Evolutionary conservation across 2,888 invertebrate species (phyloP).

Genomic region (Dynastes grantii): DNA sequence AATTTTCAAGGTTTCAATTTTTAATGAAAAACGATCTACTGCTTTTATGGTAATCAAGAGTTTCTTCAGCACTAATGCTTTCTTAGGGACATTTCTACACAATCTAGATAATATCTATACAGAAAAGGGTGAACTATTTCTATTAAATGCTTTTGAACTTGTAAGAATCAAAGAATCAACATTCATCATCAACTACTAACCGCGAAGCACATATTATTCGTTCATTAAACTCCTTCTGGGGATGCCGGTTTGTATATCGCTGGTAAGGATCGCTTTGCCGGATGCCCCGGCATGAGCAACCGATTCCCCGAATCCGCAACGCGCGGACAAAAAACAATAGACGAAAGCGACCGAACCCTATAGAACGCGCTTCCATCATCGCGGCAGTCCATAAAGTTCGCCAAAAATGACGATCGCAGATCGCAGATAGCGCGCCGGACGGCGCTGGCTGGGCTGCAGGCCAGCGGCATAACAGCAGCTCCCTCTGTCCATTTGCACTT

Average conservation of each 20-base stretch:
- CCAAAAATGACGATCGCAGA: conserved; percentile 43
- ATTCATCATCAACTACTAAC: not conserved
- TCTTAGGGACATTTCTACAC: too few relatives aligned
- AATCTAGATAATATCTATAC: too few relatives aligned
- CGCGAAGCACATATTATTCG: conserved; percentile 1
- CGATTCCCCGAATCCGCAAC: conserved; percentile 20
- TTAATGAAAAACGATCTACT: too few relatives aligned
- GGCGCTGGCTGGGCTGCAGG: not conserved
- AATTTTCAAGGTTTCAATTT: too few relatives aligned
- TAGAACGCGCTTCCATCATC: conserved; percentile 29
- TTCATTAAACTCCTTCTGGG: conserved; percentile 10
- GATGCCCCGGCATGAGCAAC: not conserved
- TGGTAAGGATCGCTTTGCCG: not conserved
- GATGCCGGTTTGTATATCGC: conserved; percentile 13
- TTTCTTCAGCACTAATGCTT: too few relatives aligned
- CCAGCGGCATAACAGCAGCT: conserved; percentile 4
- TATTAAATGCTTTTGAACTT: too few relatives aligned
- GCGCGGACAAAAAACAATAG: conserved; percentile 2
- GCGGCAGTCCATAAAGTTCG: conserved; percentile 38
- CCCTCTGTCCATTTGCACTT: conserved; percentile 42
- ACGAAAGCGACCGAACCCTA: conserved; percentile 10
- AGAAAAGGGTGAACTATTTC: too few relatives aligned
- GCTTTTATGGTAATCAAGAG: too few relatives aligned
- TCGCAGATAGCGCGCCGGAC: conserved; percentile 29
- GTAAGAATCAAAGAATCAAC: not conserved